Evolutionary conservation across 2,113 vertebrate genomes (phyloP).

Genomic region (Epinephelus fuscoguttatus): DNA sequence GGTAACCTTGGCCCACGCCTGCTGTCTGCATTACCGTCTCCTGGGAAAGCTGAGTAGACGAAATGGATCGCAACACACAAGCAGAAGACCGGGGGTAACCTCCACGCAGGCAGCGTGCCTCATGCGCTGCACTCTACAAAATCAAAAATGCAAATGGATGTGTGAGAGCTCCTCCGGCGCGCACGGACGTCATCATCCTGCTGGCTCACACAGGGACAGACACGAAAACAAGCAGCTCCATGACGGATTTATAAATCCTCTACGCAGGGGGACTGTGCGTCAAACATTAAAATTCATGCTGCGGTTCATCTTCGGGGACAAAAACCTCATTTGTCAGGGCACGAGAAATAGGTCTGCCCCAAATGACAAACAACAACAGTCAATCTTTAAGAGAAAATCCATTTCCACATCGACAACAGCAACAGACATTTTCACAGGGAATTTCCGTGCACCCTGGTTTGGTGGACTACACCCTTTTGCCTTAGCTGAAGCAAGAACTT

Average conservation of each 20-base stretch:
- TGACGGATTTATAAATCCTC: conserved; percentile 57
- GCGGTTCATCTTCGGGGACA: conserved; percentile 11
- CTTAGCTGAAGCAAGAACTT: neutral
- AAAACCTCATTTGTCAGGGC: conserved; percentile 4
- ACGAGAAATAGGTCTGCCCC: conserved; percentile 16
- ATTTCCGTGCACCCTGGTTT: neutral
- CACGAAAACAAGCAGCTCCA: conserved; percentile 49
- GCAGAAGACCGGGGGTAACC: conserved; percentile 40
- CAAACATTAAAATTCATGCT: conserved; percentile 60
- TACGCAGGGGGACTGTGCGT: conserved; percentile 34
- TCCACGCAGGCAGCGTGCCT: conserved; percentile 32
- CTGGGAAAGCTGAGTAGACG: conserved; percentile 43
- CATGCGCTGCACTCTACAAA: conserved; percentile 46
- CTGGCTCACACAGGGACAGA: conserved; percentile 32
- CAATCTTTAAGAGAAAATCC: neutral
- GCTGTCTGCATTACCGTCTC: conserved; percentile 54
- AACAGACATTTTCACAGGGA: neutral
- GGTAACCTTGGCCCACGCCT: conserved; percentile 24
- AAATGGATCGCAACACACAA: conserved; percentile 51
- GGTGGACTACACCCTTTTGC: neutral
- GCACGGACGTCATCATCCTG: conserved; percentile 41
- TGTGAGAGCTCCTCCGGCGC: conserved; percentile 39
- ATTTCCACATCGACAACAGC: neutral
- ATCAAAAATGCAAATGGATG: conserved; percentile 69
- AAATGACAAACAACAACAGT: neutral